Base-by-base conservation (phyloP, 1,140 invertebrate species). In the Tachypleus tridentatus region DNA sequence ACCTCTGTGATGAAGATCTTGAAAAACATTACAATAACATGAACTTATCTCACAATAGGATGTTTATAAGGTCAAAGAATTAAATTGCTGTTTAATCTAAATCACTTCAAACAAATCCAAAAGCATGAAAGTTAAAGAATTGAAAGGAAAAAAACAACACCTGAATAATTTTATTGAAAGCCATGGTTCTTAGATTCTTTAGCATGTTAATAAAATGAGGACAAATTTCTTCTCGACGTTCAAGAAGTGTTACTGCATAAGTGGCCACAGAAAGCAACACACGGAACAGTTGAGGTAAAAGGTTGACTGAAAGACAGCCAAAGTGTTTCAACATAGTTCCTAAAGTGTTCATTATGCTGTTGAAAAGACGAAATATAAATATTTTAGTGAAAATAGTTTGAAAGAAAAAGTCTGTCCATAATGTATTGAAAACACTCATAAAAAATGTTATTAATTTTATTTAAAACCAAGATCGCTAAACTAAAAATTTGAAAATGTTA, bases 311-410 rank as follows among this genome's bases (percentile, higher is more conserved):
- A 60, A 87, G 81, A 9, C 86, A 86, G 0, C 89, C 89, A 73
- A 94, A 87, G 75, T 94, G 87, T 74, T 91, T 85, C n/a, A 91
- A 82, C 47, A 94, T 83, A 11, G 88, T 82, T 56, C 85, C 83
- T 56, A 94, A 78, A 9, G 67, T 69, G 51, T 65, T 68, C 51
- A 68, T 29, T n/a, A 57, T 57, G 61, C 67, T 67, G 11, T 29
- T 64, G 57, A 7, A 47, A 64, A 54, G 58, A 52, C 49, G 50
- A n/a, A 58, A 50, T n/a, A 63, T 29, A 29, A 29, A 29, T 29
- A 29, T 29, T 29, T 29, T 29, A 29, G 29, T 29, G 29, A 29
- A 29, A 29, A 29, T 29, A 29, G 29, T 2, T n/a, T 54, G n/a
- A 54, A 54, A 54, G 53, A 54, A 54, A 7, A 54, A 54, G 0